Base-by-base conservation (phyloP, 2,113 vertebrate species). In the Catharus fuscescens region DNA sequence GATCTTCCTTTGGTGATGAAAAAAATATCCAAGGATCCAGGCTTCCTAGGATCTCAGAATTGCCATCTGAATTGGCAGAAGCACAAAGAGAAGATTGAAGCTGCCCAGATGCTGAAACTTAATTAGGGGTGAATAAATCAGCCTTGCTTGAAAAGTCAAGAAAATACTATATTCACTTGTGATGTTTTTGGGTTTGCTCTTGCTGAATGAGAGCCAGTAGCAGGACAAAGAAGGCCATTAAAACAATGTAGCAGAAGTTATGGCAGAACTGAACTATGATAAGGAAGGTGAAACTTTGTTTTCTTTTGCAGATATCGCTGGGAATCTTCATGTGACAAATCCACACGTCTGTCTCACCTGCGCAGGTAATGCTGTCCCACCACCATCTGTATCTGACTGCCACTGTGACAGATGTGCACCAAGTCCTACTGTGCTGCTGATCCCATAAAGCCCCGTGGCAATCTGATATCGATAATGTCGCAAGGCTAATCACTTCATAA, bases 401-500 rank as follows among this genome's bases (percentile, higher is more conserved):
- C 59, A 56, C 52, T 15, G 5, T 80, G 88, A 83, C 18, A 29
- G 79, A 94, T 88, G 86, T 72, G 64, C 69, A 61, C 24, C 69
- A 67, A 60, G 86, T 81, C 92, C 90, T 93, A 88, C 93, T 90
- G 90, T 86, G 84, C 29, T 12, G 5, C 52, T 93, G 88, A 79
- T 95, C 57, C 56, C 56, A 88, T 89, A 93, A 95, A 96, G 86
- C 95, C 92, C 76, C 69, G 90, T 93, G 96, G 97, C 96, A 97
- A 97, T 91, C 92, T 73, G 72, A 93, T 98, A 97, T 97, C 88
- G 97, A 98, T 97, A 94, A 97, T 90, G 61, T 50, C 8, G 31
- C 62, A 84, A 90, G 92, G 86, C 94, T 92, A 96, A 98, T 97
- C 95, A 95, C 92, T 96, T 95, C 96, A 97, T 98, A 97, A 98